Base-by-base conservation (phyloP, 2,888 invertebrate species). In the Drosophila pseudotakahashii region DNA sequence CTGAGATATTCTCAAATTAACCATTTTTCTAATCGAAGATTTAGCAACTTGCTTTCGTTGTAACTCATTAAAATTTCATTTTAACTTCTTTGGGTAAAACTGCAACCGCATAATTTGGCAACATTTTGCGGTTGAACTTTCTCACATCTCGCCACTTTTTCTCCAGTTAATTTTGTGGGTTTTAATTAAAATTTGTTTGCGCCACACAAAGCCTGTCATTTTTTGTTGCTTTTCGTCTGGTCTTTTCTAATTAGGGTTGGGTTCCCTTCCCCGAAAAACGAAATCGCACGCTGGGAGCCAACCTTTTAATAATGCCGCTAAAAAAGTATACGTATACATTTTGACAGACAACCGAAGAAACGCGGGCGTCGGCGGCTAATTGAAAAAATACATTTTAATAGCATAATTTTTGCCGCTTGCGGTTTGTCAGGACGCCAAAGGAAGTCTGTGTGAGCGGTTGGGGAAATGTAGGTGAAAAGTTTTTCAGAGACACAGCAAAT, bases 181-280 rank as follows among this genome's bases (percentile, higher is more conserved):
- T 81, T 82, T 81, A 81, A 81, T 81, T 81, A 82, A 81, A 81
- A 81, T 82, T 81, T 82, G 80, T 80, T 79, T 79, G 78, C 76
- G 42, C 60, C 54, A 54, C 37, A 63, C 53, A 66, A 63, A 66
- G 53, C 47, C 67, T 58, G 51, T 68, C 74, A 66, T 67, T 73
- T 70, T 81, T 77, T 71, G 72, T 63, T 62, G 76, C 69, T 63
- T 69, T 51, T 74, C 19, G 74, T 78, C 79, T 77, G 77, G 62
- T 63, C 39, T 39, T 78, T 80, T 78, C 78, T 79, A 80, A 79
- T 79, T 80, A 79, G 79, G 77, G 78, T 72, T 63, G 39, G 39
- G 63, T 53, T 59, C 74, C 64, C 60, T 67, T 61, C 73, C 44
- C 42, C 30, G 11, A 63, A 54, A 67, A 54, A 54, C 26, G 62